Base-by-base conservation (phyloP, 2,888 invertebrate genomes). In the Toxonevra muliebris region DNA sequence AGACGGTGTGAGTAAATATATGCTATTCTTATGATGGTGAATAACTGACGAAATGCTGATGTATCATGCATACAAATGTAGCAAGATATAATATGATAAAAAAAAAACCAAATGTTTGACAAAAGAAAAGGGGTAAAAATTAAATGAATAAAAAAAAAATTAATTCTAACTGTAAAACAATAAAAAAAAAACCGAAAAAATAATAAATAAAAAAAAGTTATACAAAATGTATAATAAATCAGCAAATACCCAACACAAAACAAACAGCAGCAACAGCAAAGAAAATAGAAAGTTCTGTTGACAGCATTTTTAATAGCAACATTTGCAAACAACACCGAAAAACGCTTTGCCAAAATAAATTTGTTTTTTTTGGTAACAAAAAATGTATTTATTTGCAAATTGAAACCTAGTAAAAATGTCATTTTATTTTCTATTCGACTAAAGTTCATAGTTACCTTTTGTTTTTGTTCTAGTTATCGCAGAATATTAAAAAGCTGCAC, bases 271-370 rank as follows among this genome's bases (percentile, higher is more conserved):
- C 74, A 74, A 74, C 74, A 73, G 74, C 76, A 78, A 82, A 79
- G 79, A 82, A 81, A 81, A 82, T 81, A 81, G 80, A 80, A 81
- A 82, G 81, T 82, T 81, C 81, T 81, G 65, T 61, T 66, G 53
- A 61, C 30, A 48, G 8, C 30, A 65, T 40, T 54, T 66, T 64
- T 54, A 59, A 65, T 45, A 41, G n/a, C 59, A 52, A 5, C 53
- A 17, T 53, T 48, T n/a, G 15, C 7, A n/a, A 12, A n/a, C 15
- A n/a, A 15, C 53, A 53, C 17, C 8, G 11, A 48, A 48, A 48
- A 48, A 48, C n/a, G n/a, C n/a, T n/a, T n/a, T n/a, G 7, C 53
- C 12, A 10, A 15, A 53, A 15, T 5, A 17, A 53, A 52, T 52
- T 4, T 7, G 48, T n/a, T 48, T 15, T 48, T 15, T 48, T 10